Percentiles rank a stretch among this genome's conserved stretches.
Evolutionary conservation across 2,797 vertebrate genomes (phyloP).

Genomic region (Brachymystax lenok): DNA sequence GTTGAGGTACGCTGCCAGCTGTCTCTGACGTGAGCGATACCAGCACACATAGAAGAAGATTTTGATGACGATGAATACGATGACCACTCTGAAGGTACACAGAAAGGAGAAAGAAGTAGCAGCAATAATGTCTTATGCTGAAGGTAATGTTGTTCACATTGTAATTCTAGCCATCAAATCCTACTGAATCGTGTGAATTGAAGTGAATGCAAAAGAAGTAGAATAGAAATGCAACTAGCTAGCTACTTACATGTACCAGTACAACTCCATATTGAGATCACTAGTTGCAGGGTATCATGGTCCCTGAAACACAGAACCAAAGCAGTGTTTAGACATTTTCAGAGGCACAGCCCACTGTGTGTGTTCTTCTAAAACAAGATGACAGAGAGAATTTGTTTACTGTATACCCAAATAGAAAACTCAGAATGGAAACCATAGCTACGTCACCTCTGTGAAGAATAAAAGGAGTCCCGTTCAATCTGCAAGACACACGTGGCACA

Average conservation of each 20-base stretch:
- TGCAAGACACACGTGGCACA: neutral
- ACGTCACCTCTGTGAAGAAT: neutral
- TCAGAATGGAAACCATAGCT: neutral
- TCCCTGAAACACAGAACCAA: constrained; percentile 18
- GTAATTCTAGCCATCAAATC: too few relatives aligned
- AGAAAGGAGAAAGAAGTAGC: neutral
- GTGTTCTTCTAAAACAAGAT: neutral
- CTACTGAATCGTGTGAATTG: too few relatives aligned
- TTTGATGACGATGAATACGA: constrained; percentile 86
- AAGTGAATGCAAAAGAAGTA: neutral
- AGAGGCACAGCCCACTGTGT: neutral
- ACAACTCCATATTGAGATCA: constrained; percentile 74
- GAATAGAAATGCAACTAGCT: neutral
- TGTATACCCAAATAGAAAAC: neutral
- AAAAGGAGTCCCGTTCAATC: neutral
- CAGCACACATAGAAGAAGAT: constrained; percentile 89
- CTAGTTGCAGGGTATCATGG: constrained; percentile 47
- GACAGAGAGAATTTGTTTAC: neutral
- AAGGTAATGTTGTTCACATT: neutral
- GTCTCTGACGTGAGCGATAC: constrained; percentile 85
- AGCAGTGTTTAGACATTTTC: neutral
- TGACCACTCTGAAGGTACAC: constrained; percentile 77
- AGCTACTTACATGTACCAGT: constrained; percentile 83
- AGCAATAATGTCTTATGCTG: neutral
- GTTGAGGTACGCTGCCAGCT: constrained; percentile 83